These are phyloP conservation scores for Drosophila ogumai DNA, from an alignment of 1,140 invertebrate species.

Conservation along the genomic window DNA sequence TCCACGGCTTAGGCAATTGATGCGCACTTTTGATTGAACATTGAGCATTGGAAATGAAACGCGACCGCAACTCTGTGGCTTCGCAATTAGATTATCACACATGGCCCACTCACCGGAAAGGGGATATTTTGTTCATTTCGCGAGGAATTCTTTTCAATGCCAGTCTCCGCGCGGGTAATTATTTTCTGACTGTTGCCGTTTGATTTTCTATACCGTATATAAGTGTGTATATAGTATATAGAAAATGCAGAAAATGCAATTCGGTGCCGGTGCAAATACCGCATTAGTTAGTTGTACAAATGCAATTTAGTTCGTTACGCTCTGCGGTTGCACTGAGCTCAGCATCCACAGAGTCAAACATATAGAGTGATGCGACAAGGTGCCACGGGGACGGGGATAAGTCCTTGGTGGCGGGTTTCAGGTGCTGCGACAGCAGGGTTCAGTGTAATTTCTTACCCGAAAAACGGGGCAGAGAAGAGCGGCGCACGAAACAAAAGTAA, in stretches of 20 bases:
- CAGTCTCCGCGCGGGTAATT: constrained; percentile 57
- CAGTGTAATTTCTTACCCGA: constrained; percentile 76
- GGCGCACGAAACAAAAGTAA: constrained; percentile 65
- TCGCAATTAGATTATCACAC: constrained; percentile 83
- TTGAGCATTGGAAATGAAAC: constrained; percentile 73
- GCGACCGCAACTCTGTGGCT: constrained; percentile 77
- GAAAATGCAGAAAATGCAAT: constrained; percentile 28
- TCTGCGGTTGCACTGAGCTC: constrained; percentile 63
- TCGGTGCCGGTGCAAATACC: constrained; percentile 59
- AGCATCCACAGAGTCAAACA: constrained; percentile 13
- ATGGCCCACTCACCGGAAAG: background rate
- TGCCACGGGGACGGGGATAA: constrained; percentile 32
- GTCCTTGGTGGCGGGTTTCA: constrained; percentile 74
- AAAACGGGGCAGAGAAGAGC: constrained; percentile 46
- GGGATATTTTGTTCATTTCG: constrained; percentile 37
- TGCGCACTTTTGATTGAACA: constrained; percentile 73
- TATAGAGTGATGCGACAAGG: background rate
- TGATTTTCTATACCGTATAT: constrained; percentile 54
- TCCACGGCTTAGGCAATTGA: constrained; percentile 39
- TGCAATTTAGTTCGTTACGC: constrained; percentile 83
- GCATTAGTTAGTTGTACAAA: constrained; percentile 80
- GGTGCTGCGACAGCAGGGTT: constrained; percentile 56
- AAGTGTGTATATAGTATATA: constrained; percentile 53
- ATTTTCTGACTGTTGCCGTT: constrained; percentile 69
- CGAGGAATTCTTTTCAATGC: constrained; percentile 45